Conservation (phyloP, 2,797 vertebrate species). For the Danio tinwini region DNA sequence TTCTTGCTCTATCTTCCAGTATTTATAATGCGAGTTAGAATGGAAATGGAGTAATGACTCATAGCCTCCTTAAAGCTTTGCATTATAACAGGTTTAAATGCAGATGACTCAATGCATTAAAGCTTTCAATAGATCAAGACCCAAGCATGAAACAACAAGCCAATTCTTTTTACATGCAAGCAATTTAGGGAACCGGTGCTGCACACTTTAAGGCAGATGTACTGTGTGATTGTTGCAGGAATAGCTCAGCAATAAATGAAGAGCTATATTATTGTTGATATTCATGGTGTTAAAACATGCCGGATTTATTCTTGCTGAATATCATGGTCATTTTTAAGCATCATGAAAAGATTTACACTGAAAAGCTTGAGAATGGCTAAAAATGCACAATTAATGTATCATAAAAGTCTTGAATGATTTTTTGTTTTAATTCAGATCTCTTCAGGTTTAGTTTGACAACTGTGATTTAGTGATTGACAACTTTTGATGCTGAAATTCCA, state of each 20-base stretch:
- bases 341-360: not conserved
- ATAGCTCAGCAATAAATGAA: not conserved
- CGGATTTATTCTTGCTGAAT: not conserved
- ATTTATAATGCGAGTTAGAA: slow-evolving; percentile 7
- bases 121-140: slow-evolving; percentile 19
- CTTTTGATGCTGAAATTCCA: no score
- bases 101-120: slow-evolving; percentile 1
- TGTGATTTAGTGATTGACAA: no score
- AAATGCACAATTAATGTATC: not conserved
- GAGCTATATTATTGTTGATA: not conserved
- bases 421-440: not conserved
- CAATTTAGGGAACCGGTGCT: not conserved
- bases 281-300: not conserved
- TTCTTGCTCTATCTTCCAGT: not conserved
- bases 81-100: slow-evolving; percentile 11
- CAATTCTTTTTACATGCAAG: not conserved
- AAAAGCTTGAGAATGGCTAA: not conserved
- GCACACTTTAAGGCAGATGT: not conserved
- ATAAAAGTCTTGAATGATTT: not conserved
- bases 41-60: slow-evolving; percentile 4
- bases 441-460: not conserved
- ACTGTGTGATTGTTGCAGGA: not conserved
- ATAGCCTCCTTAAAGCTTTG: slow-evolving; percentile 6
- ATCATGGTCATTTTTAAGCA: not conserved
- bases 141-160: slow-evolving; percentile 1